Evolutionary conservation across 2,113 vertebrate species (phyloP).

Genomic region (Neolamprologus hecqui): DNA sequence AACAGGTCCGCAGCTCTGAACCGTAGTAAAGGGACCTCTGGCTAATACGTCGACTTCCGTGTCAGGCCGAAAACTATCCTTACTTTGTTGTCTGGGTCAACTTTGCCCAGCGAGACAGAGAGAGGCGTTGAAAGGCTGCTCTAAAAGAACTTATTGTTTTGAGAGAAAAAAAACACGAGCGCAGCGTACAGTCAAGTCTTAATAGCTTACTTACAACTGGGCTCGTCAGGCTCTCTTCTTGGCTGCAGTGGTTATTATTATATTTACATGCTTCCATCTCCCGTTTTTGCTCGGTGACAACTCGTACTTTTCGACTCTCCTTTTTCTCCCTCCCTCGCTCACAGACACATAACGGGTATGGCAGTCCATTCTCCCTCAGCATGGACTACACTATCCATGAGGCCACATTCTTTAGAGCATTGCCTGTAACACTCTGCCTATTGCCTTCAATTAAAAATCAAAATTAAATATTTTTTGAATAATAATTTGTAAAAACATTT

Average conservation of each 20-base stretch:
- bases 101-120: neutral
- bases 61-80: neutral
- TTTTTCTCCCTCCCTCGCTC: neutral
- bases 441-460: neutral
- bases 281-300: neutral
- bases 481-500: neutral
- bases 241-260: neutral
- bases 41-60: rapidly evolving
- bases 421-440: neutral
- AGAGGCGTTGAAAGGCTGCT: neutral
- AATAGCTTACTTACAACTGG: neutral
- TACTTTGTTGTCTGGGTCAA: neutral
- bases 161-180: neutral
- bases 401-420: neutral
- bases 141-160: neutral
- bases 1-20: neutral
- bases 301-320: neutral
- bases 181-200: rapidly evolving
- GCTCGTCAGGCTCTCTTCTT: neutral
- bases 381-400: neutral
- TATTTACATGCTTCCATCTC: neutral
- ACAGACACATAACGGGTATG: neutral
- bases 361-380: neutral
- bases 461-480: neutral
- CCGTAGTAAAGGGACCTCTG: neutral